A percentile compares a stretch with the other conserved stretches of the same genome.
Conservation (phyloP, 2,888 invertebrate genomes). For the Zygothrica quintamaculata region DNA sequence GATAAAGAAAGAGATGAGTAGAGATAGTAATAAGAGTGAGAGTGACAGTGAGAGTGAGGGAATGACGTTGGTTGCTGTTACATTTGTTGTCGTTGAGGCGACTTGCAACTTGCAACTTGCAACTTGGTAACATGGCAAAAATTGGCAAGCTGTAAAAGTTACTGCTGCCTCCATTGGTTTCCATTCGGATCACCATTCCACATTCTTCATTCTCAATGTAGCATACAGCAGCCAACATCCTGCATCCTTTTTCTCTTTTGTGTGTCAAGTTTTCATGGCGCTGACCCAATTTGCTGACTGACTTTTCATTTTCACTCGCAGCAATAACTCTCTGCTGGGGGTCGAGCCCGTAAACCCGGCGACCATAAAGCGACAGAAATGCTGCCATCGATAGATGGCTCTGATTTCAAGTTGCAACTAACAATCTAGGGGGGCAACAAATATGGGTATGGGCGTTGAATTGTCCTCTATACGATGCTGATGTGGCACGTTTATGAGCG, state of each 20-base stretch:
- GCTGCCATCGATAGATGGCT: constrained; percentile 38
- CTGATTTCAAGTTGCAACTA: constrained; percentile 22
- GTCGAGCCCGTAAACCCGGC: constrained; percentile 41
- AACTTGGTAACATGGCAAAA: constrained; percentile 60
- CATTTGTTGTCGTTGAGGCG: constrained; percentile 65
- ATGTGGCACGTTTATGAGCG: constrained; percentile 65
- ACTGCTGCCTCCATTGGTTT: too few species aligned
- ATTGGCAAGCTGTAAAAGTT: constrained; percentile 68
- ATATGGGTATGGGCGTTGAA: constrained; percentile 18
- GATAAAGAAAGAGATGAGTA: constrained; percentile 8
- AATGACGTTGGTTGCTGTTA: constrained; percentile 32
- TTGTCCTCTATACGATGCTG: constrained; percentile 52
- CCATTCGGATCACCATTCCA: too few species aligned
- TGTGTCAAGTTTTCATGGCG: constrained; percentile 75
- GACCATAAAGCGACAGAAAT: constrained; percentile 38
- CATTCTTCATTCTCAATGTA: not conserved
- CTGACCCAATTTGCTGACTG: constrained; percentile 68
- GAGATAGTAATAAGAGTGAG: not conserved
- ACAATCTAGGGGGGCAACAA: constrained; percentile 8
- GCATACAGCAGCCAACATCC: not conserved
- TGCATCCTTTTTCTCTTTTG: constrained; percentile 44
- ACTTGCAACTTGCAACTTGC: constrained; percentile 47
- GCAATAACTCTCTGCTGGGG: constrained; percentile 54
- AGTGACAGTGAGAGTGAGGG: too few species aligned
- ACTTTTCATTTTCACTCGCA: constrained; percentile 66